Base-by-base conservation (phyloP, 2,797 vertebrate species). In the Pteropus rufus region DNA sequence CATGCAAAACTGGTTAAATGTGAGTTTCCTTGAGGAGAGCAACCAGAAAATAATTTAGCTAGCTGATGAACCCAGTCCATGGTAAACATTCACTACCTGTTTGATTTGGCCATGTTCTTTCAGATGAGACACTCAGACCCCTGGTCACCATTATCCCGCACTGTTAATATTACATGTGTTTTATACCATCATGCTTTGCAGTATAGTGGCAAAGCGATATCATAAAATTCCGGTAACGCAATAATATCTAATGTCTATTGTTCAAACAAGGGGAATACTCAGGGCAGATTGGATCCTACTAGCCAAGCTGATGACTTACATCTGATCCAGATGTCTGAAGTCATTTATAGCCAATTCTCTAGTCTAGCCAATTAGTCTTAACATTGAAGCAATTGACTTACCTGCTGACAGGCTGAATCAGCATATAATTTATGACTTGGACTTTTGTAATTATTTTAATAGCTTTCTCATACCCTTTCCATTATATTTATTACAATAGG, bases 391-490 rank as follows among this genome's bases (percentile, higher is more conserved):
- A 98, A 97, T 89, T 97, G 98, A 80, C 97, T 98, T 98, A 97
- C 93, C 94, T 95, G 83, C 86, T 97, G 95, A 98, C 95, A 93
- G 94, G 94, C 97, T 96, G 73, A 96, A 95, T 97, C 95, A 96
- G 97, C 97, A 94, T 96, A 92, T 97, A 98, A 98, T 97, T 98
- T 96, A 98, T 92, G 62, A 92, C 85, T 93, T 21, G 12, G 94
- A 70, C 96, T 88, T 93, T 95, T 73, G 29, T 94, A 98, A 97
- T 98, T 97, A 97, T 96, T 98, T 97, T 97, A 98, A 97, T 95
- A 96, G 87, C 24, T 93, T 92, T 98, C 98, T 97, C 95, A 95
- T 98, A 97, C 72, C 91, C 39, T 97, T 97, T 90, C 93, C 65
- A 96, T 96, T 97, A 95, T 97, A 86, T 95, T 97, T 98, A 94